A percentile compares a stretch with the other conserved stretches of the same genome.
These are phyloP conservation scores for Acipenser transmontanus DNA, from an alignment of 2,797 vertebrate species.

Conservation along the genomic window DNA sequence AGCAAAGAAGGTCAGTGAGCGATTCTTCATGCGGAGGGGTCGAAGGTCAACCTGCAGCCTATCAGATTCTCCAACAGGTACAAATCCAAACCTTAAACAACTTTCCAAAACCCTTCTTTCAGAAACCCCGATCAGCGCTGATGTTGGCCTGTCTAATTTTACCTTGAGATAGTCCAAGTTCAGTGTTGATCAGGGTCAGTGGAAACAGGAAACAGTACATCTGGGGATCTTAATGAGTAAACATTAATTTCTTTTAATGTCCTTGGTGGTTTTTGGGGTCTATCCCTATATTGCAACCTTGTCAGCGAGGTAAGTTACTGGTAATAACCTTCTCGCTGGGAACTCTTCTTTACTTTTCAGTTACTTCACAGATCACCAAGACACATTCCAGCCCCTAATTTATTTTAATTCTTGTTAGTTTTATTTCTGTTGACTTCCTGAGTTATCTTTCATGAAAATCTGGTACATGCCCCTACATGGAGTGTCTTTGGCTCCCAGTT, in stretches of 20 bases:
- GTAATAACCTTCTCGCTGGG: not conserved
- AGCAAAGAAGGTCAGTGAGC: conserved; percentile 89
- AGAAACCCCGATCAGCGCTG: no score
- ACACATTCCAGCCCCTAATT: conserved; percentile 4
- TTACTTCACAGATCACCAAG: conserved; percentile 1
- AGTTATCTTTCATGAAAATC: conserved; percentile 14
- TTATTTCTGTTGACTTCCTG: conserved; percentile 8
- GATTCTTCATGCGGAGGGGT: conserved; percentile 81
- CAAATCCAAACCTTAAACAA: not conserved
- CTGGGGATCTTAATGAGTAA: no score
- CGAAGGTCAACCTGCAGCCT: conserved; percentile 83
- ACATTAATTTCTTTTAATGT: no score
- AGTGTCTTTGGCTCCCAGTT: not conserved
- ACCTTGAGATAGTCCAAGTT: no score
- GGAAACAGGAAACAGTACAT: no score
- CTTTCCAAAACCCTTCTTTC: no score
- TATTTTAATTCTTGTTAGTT: conserved; percentile 10
- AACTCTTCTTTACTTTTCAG: not conserved
- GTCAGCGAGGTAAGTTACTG: not conserved
- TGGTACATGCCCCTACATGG: not conserved
- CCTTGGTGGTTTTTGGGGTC: not conserved
- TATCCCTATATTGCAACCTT: not conserved
- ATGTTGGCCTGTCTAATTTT: no score
- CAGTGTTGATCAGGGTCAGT: no score
- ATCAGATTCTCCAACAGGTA: conserved; percentile 78